These are phyloP conservation scores for Delia radicum DNA, from an alignment of 1,140 invertebrate species.

Conservation along the genomic window DNA sequence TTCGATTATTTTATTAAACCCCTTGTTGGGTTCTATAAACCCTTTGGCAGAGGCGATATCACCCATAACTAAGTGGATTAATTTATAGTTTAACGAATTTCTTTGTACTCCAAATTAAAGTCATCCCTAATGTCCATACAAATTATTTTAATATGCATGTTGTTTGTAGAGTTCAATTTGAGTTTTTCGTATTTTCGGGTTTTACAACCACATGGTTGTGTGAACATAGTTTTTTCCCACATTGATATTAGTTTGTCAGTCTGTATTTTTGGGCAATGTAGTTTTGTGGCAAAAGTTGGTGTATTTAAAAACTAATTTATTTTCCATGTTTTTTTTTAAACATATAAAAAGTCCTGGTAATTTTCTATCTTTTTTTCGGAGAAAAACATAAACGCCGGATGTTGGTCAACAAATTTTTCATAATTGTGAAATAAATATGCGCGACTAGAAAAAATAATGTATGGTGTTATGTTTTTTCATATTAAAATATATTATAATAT, in stretches of 20 bases:
- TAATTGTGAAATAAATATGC: too few relatives aligned
- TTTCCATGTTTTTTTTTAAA: too few relatives aligned
- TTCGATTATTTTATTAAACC: too few relatives aligned
- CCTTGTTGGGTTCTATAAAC: too few relatives aligned
- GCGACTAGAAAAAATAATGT: too few relatives aligned
- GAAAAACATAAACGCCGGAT: not conserved
- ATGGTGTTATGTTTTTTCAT: too few relatives aligned
- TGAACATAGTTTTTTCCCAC: not conserved
- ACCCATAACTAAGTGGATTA: too few relatives aligned
- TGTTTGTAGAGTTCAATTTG: not conserved
- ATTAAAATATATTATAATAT: too few relatives aligned
- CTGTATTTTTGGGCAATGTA: not conserved
- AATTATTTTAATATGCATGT: not conserved
- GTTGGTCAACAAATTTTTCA: not conserved
- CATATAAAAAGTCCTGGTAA: not conserved
- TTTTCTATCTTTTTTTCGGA: not conserved
- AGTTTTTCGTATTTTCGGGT: not conserved
- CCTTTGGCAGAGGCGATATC: too few relatives aligned
- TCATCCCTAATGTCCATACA: not conserved
- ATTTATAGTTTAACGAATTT: too few relatives aligned
- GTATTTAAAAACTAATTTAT: constrained; percentile 2
- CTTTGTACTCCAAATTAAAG: not conserved
- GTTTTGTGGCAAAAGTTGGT: not conserved
- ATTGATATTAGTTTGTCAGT: not conserved
- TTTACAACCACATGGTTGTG: not conserved